These are phyloP conservation scores for Melanotus villosus DNA, from an alignment of 2,888 invertebrate species.

Conservation along the genomic window DNA sequence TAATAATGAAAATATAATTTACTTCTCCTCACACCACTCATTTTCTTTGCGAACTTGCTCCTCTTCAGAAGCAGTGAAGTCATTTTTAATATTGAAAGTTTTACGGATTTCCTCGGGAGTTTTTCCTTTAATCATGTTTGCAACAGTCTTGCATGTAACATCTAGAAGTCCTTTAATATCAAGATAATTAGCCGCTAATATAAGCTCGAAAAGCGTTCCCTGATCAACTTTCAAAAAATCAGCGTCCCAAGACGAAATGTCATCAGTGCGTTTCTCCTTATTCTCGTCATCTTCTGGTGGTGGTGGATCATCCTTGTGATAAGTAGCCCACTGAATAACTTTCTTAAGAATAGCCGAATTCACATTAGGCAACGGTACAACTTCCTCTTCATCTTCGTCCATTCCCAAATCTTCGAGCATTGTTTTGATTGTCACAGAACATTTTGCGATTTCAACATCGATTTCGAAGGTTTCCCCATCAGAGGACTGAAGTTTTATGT, in stretches of 20 bases:
- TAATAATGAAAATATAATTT: conserved; percentile 52
- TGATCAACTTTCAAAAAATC: conserved; percentile 99
- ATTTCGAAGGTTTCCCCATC: conserved; percentile 97
- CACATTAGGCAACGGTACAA: conserved; percentile 97
- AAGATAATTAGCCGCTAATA: conserved; percentile 96
- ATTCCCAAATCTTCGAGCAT: conserved; percentile 96
- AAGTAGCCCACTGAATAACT: conserved; percentile 93
- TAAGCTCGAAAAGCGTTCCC: conserved; percentile 95
- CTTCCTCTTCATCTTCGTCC: conserved; percentile 94
- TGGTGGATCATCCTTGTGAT: conserved; percentile 96
- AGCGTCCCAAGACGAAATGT: conserved; percentile 99
- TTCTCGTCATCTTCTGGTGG: conserved; percentile 98
- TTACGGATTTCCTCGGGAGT: conserved; percentile 98
- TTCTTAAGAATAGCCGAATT: conserved; percentile 97
- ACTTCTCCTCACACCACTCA: conserved; percentile 95
- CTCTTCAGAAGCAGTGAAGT: conserved; percentile 96
- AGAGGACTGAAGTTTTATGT: conserved; percentile 93
- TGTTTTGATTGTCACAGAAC: conserved; percentile 97
- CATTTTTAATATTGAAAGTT: conserved; percentile 97
- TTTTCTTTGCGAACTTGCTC: conserved; percentile 98
- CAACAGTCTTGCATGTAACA: conserved; percentile 98
- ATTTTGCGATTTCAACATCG: conserved; percentile 97
- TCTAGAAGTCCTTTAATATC: conserved; percentile 96
- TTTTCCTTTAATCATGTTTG: conserved; percentile 98
- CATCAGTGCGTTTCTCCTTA: conserved; percentile 98